A percentile compares a stretch with the other conserved stretches of the same genome.
phyloP scores from a whole-genome alignment of 2,888 invertebrate species.

The Brachypalpus laphriformis region DNA sequence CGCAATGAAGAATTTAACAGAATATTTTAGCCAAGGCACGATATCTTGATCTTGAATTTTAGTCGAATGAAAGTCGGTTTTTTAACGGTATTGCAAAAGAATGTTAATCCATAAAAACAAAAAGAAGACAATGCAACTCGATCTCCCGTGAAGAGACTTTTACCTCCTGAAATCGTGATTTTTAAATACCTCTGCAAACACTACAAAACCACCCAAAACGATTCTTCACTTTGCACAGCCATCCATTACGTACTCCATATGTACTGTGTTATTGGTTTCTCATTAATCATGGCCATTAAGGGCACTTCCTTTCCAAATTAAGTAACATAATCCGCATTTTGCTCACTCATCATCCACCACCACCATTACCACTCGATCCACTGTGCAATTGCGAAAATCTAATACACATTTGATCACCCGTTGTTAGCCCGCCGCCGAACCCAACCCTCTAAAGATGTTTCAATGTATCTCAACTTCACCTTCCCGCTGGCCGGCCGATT shows the following conservation, averaged over 20 bases:
- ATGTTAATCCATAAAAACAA: background rate
- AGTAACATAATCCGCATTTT: slow-evolving; percentile 41
- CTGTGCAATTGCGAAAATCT: slow-evolving; percentile 37
- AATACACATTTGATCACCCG: slow-evolving; percentile 35
- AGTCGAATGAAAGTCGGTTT: too few relatives aligned
- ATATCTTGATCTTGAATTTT: too few relatives aligned
- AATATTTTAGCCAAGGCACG: too few relatives aligned
- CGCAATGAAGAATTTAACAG: too few relatives aligned
- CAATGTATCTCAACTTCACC: slow-evolving; percentile 40
- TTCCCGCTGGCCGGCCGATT: slow-evolving; percentile 34
- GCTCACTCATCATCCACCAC: slow-evolving; percentile 33
- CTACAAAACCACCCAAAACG: slow-evolving; percentile 25
- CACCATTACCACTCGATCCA: background rate
- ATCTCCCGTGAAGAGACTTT: slow-evolving; percentile 34
- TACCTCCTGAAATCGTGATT: slow-evolving; percentile 28
- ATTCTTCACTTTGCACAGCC: background rate
- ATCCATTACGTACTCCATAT: slow-evolving; percentile 8
- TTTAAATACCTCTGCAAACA: slow-evolving; percentile 15
- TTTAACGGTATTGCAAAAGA: background rate
- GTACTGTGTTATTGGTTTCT: slow-evolving; percentile 36
- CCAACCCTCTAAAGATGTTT: slow-evolving; percentile 45
- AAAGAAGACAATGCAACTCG: background rate
- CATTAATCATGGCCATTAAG: slow-evolving; percentile 53
- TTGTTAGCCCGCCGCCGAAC: slow-evolving; percentile 47
- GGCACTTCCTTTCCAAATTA: slow-evolving; percentile 59